phyloP scores from a whole-genome alignment of 2,113 vertebrate genomes.

The Todiramphus saurophagus region DNA sequence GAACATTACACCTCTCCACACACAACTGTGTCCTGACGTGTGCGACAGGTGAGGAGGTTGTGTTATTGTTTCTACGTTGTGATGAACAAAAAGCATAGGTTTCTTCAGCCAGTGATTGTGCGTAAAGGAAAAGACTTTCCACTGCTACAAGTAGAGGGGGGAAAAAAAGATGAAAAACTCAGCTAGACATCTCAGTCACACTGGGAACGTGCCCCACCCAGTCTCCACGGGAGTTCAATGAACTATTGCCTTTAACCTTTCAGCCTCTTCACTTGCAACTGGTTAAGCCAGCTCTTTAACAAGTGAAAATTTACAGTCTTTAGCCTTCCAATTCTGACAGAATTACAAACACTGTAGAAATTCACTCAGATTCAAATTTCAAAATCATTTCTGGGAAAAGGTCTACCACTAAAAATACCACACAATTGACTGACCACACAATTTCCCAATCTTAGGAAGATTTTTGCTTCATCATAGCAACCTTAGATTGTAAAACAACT shows the following conservation, averaged over 20 bases:
- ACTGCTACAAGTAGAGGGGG: background rate
- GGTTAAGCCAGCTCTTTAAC: background rate
- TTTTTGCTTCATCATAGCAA: background rate
- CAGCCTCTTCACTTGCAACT: background rate
- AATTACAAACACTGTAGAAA: background rate
- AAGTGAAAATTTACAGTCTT: background rate
- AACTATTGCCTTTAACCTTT: background rate
- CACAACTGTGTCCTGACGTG: background rate
- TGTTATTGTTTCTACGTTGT: background rate
- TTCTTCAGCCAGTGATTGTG: background rate
- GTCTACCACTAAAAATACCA: conserved; percentile 15
- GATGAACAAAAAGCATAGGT: background rate
- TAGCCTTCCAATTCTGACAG: background rate
- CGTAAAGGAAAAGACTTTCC: background rate
- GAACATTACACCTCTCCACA: background rate
- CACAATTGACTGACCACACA: background rate
- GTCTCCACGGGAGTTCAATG: background rate
- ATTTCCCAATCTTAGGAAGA: background rate
- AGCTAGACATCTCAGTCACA: background rate
- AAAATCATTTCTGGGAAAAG: conserved; percentile 16
- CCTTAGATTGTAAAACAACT: background rate
- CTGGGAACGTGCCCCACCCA: background rate
- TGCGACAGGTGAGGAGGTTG: background rate
- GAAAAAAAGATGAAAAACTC: background rate
- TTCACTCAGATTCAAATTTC: conserved; percentile 14